Evolutionary conservation across 2,797 vertebrate genomes (phyloP).

Genomic region (Leptodactylus fallax): DNA sequence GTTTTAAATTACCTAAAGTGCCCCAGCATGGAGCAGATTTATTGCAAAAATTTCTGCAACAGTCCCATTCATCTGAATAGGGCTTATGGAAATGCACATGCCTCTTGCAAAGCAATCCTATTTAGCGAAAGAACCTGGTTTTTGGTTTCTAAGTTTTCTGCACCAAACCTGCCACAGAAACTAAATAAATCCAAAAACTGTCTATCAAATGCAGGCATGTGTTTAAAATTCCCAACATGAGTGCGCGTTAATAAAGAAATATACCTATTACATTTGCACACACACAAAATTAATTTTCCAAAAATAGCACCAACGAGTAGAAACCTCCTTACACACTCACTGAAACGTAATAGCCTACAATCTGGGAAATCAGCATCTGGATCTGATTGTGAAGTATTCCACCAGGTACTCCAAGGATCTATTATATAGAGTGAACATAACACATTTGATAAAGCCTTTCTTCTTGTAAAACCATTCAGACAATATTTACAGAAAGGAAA

Average conservation of each 20-base stretch:
- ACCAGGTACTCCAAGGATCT: constrained; percentile 86
- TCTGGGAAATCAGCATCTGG: constrained; percentile 82
- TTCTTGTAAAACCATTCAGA: constrained; percentile 78
- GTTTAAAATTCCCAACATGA: neutral
- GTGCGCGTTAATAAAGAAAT: neutral
- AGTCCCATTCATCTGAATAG: too few species aligned
- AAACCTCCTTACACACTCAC: neutral
- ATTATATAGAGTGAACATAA: constrained; percentile 79
- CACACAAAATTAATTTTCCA: neutral
- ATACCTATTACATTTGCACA: neutral
- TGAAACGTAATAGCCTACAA: constrained; percentile 73
- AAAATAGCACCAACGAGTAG: neutral
- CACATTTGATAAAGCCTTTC: constrained; percentile 84
- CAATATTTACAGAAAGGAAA: constrained; percentile 64
- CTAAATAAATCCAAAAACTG: neutral
- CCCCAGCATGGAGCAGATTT: too few species aligned
- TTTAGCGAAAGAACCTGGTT: too few species aligned
- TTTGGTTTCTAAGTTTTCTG: too few species aligned
- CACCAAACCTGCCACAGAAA: too few species aligned
- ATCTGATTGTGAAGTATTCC: constrained; percentile 85
- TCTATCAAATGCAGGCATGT: neutral
- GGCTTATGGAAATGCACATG: too few species aligned
- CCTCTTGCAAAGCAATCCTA: too few species aligned
- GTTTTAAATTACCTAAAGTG: too few species aligned
- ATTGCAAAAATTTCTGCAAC: too few species aligned